phyloP scores from a whole-genome alignment of 2,888 invertebrate species.

The Eumerus sabulonum region DNA sequence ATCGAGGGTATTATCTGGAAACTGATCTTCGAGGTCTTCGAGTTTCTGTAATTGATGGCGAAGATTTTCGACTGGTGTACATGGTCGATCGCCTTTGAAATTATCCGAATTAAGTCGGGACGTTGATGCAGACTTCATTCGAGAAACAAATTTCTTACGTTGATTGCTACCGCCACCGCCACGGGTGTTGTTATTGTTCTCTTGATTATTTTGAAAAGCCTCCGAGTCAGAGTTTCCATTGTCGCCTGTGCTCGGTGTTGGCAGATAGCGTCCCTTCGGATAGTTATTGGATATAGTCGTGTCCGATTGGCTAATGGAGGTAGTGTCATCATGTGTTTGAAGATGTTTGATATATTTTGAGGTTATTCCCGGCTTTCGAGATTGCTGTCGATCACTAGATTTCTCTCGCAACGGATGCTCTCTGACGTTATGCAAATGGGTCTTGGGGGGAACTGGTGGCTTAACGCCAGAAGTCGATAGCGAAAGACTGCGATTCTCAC shows the following conservation, averaged over 20 bases:
- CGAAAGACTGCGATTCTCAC: constrained; percentile 74
- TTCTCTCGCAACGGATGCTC: constrained; percentile 68
- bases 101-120: constrained; percentile 83
- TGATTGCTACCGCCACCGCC: constrained; percentile 75
- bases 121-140: constrained; percentile 85
- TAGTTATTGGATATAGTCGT: constrained; percentile 79
- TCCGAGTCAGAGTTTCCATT: constrained; percentile 78
- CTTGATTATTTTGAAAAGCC: constrained; percentile 78
- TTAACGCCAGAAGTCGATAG: constrained; percentile 69
- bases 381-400: constrained; percentile 68
- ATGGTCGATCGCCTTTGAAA: constrained; percentile 80
- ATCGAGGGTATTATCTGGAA: constrained; percentile 85
- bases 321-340: constrained; percentile 76
- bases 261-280: constrained; percentile 75
- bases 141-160: constrained; percentile 84
- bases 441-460: constrained; percentile 76
- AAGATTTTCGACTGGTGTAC: constrained; percentile 88
- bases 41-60: constrained; percentile 88
- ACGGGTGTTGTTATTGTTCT: constrained; percentile 78
- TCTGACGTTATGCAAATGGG: constrained; percentile 70
- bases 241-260: constrained; percentile 74
- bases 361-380: constrained; percentile 74
- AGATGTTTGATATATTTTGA: constrained; percentile 77
- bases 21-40: constrained; percentile 90
- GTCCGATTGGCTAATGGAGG: constrained; percentile 78